Evolutionary conservation across 1,140 invertebrate genomes (phyloP).

Genomic region (Lasaia peninsularis): DNA sequence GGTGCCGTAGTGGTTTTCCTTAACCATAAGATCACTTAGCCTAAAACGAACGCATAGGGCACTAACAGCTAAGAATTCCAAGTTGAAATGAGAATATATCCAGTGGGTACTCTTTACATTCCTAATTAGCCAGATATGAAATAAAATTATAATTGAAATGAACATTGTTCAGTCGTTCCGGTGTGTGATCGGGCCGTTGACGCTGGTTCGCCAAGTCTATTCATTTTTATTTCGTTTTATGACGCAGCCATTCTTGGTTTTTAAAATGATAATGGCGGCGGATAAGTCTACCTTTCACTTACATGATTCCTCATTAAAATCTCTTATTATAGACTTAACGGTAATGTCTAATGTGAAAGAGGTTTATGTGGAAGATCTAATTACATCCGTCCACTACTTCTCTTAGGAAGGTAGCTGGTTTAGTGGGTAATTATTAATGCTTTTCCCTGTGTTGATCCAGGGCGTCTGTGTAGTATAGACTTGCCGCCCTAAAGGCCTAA

Average conservation of each 20-base stretch:
- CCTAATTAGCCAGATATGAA: slow-evolving; percentile 21
- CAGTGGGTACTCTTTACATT: slow-evolving; percentile 7
- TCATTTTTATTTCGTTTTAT: slow-evolving; percentile 26
- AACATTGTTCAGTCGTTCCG: slow-evolving; percentile 53
- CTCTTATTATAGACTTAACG: background rate
- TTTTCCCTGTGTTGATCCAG: too few relatives aligned
- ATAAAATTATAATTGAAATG: slow-evolving; percentile 57
- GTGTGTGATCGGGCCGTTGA: slow-evolving; percentile 45
- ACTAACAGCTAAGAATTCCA: too few relatives aligned
- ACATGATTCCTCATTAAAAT: slow-evolving; percentile 13
- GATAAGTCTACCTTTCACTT: slow-evolving; percentile 18
- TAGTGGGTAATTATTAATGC: too few relatives aligned
- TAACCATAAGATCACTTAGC: too few relatives aligned
- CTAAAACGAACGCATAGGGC: too few relatives aligned
- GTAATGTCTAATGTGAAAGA: background rate
- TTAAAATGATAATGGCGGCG: slow-evolving; percentile 14
- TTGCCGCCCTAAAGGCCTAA: too few relatives aligned
- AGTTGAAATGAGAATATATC: background rate
- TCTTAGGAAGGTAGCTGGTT: too few relatives aligned
- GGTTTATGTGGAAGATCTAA: background rate
- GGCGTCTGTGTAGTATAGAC: too few relatives aligned
- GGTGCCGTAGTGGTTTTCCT: too few relatives aligned
- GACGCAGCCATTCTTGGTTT: slow-evolving; percentile 18
- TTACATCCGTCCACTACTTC: too few relatives aligned
- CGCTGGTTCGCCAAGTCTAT: slow-evolving; percentile 29